Percentiles rank a stretch among this genome's conserved stretches.
Conservation (phyloP, 2,797 vertebrate genomes). For the Sandelia bainsii region DNA sequence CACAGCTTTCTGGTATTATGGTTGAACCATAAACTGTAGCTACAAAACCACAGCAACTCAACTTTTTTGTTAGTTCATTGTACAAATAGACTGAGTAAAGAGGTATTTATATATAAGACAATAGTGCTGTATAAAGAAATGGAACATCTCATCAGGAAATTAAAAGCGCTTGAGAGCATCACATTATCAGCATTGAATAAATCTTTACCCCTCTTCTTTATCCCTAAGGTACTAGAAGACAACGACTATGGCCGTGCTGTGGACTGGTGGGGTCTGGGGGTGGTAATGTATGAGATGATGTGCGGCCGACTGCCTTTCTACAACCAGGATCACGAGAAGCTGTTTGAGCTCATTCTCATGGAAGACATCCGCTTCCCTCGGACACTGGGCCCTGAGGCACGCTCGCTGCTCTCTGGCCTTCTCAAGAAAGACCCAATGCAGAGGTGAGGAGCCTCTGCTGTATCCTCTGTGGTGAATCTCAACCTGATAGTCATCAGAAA, state of each 20-base stretch:
- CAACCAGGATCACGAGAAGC: slow-evolving; percentile 98
- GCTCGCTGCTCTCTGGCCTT: slow-evolving; percentile 93
- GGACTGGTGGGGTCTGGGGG: slow-evolving; percentile 98
- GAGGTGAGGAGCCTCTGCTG: slow-evolving; percentile 82
- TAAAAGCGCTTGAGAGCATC: not conserved
- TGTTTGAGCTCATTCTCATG: slow-evolving; percentile 98
- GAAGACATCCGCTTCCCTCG: slow-evolving; percentile 97
- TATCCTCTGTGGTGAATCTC: not conserved
- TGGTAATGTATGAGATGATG: slow-evolving; percentile 99
- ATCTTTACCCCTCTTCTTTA: not conserved
- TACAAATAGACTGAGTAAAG: not conserved
- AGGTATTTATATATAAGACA: not conserved
- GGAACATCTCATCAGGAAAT: not conserved
- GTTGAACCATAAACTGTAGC: not conserved
- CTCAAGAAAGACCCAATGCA: slow-evolving; percentile 96
- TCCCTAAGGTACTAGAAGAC: slow-evolving; percentile 93
- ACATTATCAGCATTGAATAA: slow-evolving; percentile 10
- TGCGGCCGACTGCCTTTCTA: slow-evolving; percentile 97
- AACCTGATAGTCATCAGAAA: not conserved
- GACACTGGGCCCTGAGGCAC: slow-evolving; percentile 92
- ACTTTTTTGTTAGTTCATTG: not conserved
- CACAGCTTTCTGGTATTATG: slow-evolving; percentile 3
- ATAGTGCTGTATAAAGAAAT: not conserved
- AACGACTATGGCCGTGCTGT: slow-evolving; percentile 96
- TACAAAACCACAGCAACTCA: not conserved